phyloP scores from a whole-genome alignment of 1,140 invertebrate genomes.

The Sarcophaga bullata region DNA sequence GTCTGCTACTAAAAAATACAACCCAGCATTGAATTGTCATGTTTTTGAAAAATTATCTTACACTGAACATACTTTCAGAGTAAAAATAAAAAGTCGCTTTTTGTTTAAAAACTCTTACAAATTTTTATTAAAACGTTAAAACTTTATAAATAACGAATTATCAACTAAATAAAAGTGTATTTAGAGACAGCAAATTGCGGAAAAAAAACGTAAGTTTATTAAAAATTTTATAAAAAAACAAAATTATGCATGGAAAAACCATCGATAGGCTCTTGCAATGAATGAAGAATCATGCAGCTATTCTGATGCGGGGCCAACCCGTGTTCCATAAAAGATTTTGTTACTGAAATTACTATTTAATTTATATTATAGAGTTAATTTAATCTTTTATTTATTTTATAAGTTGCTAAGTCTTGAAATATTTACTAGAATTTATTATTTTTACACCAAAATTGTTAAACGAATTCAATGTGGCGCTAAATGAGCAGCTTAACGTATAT shows the following conservation, averaged over 20 bases:
- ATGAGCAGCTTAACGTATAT: too few relatives aligned
- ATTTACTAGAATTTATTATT: too few relatives aligned
- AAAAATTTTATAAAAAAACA: neutral
- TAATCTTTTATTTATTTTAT: too few relatives aligned
- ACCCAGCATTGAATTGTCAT: conserved; percentile 4
- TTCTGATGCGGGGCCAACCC: neutral
- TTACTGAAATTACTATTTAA: too few relatives aligned
- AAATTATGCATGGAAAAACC: conserved; percentile 8
- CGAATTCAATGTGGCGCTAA: too few relatives aligned
- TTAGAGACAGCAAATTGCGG: neutral
- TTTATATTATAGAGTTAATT: too few relatives aligned
- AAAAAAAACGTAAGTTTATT: neutral
- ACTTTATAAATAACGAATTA: neutral
- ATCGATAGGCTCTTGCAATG: neutral
- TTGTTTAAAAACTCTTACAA: conserved; percentile 36
- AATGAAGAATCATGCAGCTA: neutral
- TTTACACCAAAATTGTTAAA: too few relatives aligned
- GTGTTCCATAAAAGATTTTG: neutral
- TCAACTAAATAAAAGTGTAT: neutral
- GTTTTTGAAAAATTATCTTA: neutral
- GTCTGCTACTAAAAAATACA: neutral
- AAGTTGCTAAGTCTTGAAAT: too few relatives aligned
- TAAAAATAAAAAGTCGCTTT: conserved; percentile 34
- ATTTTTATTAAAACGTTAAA: conserved; percentile 25
- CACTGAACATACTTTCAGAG: conserved; percentile 26